These are phyloP conservation scores for Archocentrus centrarchus DNA, from an alignment of 2,113 vertebrate genomes.

Conservation along the genomic window DNA sequence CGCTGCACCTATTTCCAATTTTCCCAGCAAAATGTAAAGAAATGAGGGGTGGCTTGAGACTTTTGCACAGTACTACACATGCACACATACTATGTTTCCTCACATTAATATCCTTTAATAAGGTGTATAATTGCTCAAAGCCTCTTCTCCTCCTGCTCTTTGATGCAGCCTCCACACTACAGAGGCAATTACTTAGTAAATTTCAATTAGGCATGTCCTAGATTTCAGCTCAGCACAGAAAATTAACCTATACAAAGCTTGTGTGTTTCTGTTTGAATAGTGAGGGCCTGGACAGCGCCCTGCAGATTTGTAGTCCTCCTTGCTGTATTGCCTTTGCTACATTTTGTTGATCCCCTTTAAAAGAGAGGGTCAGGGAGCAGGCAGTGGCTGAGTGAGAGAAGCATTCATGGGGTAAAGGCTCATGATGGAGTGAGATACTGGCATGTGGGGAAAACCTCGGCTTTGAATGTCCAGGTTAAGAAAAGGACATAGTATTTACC, in stretches of 20 bases:
- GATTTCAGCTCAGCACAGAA: constrained; percentile 20
- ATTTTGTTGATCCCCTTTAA: constrained; percentile 22
- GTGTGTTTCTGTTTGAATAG: neutral
- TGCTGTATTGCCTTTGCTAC: neutral
- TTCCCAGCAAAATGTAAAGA: neutral
- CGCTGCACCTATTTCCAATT: neutral
- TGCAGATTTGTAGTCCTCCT: neutral
- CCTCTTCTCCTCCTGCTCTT: constrained; percentile 34
- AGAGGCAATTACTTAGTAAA: constrained; percentile 41
- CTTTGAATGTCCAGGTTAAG: constrained; percentile 38
- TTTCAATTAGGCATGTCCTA: constrained; percentile 46
- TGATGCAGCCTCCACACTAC: constrained; percentile 34
- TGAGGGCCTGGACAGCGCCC: neutral
- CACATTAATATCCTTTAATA: constrained; percentile 54
- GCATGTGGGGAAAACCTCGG: constrained; percentile 18
- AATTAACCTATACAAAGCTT: neutral
- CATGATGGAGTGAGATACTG: constrained; percentile 35
- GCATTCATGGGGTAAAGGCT: constrained; percentile 44
- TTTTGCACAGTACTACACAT: neutral
- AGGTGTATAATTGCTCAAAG: constrained; percentile 53
- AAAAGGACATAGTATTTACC: constrained; percentile 42
- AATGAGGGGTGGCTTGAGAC: neutral
- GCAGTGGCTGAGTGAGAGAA: constrained; percentile 42
- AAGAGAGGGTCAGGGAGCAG: constrained; percentile 59
- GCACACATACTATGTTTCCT: constrained; percentile 14